Conservation (phyloP, 2,113 vertebrate genomes). For the Lasiurus borealis region DNA sequence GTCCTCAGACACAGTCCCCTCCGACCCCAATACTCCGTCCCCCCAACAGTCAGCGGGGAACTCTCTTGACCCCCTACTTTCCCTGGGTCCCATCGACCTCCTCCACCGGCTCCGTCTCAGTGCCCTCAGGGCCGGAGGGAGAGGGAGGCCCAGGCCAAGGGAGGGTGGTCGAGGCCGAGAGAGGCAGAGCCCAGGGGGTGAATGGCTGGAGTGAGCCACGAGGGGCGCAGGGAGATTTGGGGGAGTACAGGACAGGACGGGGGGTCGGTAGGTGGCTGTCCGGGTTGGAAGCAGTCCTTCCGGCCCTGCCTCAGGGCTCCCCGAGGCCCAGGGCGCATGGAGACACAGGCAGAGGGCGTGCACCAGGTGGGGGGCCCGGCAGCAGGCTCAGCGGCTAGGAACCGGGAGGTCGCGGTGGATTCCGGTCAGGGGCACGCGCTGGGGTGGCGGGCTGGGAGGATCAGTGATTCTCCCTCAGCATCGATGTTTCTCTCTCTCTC, state of each 20-base stretch:
- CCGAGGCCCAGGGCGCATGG: neutral
- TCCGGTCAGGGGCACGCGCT: too few species aligned
- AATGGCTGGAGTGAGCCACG: accelerated
- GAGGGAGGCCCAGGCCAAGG: neutral
- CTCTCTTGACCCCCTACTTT: too few species aligned
- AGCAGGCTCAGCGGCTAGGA: too few species aligned
- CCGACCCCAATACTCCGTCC: accelerated
- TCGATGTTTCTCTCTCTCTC: too few species aligned
- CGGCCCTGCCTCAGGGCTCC: neutral
- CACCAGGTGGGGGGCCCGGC: too few species aligned
- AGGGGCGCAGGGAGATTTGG: neutral
- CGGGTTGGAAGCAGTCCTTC: accelerated
- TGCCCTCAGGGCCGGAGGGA: neutral
- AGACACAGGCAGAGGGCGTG: neutral
- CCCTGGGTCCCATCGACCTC: neutral
- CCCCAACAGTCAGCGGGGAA: accelerated
- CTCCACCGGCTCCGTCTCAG: neutral
- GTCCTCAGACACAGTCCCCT: neutral
- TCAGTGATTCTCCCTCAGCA: too few species aligned
- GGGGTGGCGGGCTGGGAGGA: too few species aligned
- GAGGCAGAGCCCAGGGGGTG: accelerated
- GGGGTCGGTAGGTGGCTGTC: accelerated
- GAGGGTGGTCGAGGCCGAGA: neutral
- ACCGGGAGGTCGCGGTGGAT: too few species aligned
- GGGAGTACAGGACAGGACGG: accelerated